Percentiles rank a stretch among this genome's conserved stretches.
phyloP scores from a whole-genome alignment of 2,797 vertebrate genomes.

The Graptemys geographica region DNA sequence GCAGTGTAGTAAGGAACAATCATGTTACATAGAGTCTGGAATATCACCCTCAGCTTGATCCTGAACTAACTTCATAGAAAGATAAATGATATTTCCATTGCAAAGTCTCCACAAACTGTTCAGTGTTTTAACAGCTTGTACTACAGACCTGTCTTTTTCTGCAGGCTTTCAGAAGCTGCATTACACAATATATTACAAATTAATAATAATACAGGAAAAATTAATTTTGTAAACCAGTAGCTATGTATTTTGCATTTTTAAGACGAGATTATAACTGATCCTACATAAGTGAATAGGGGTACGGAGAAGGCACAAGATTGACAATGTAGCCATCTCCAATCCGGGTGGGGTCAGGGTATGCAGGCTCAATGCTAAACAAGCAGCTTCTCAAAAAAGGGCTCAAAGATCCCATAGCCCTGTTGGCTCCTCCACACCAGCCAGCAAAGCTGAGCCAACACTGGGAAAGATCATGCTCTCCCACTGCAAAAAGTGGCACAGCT shows the following conservation, averaged over 20 bases:
- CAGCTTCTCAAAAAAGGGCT: constrained; percentile 26
- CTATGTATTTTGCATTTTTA: neutral
- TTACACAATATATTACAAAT: constrained; percentile 6
- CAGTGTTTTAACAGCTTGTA: constrained; percentile 28
- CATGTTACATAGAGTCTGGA: constrained; percentile 51
- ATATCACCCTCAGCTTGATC: constrained; percentile 52
- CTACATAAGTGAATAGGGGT: neutral
- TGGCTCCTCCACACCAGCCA: neutral
- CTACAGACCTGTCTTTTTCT: neutral
- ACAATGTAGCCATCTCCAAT: neutral
- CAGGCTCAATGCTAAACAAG: neutral
- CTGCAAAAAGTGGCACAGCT: neutral
- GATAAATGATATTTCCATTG: constrained; percentile 48
- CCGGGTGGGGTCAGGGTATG: neutral
- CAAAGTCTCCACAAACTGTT: constrained; percentile 52
- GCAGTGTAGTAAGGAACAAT: constrained; percentile 43
- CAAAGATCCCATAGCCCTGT: neutral
- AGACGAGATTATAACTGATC: neutral
- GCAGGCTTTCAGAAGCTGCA: constrained; percentile 3
- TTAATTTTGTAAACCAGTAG: neutral
- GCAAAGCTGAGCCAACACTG: neutral
- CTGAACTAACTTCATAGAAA: constrained; percentile 55
- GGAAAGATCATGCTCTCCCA: neutral
- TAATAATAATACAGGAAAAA: neutral
- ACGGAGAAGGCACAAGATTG: neutral